These are phyloP conservation scores for Bombyx mori DNA, from an alignment of 1,140 invertebrate species.

Conservation along the genomic window ASM3026992v2 NC_085112.1:10802501-10803000, in stretches of 20 bases:
- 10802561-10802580: constrained; percentile 74
- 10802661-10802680: constrained; percentile 83
- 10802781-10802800: constrained; percentile 91
- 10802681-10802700: constrained; percentile 86
- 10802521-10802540: constrained; percentile 59
- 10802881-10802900: too few species aligned
- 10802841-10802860: constrained; percentile 38
- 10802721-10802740: constrained; percentile 88
- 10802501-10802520: constrained; percentile 50
- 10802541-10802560: constrained; percentile 67
- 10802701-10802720: constrained; percentile 88
- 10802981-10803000: too few species aligned
- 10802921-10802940: too few species aligned
- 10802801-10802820: constrained; percentile 83
- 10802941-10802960: too few species aligned
- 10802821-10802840: constrained; percentile 81
- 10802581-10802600: constrained; percentile 77
- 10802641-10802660: constrained; percentile 86
- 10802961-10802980: too few species aligned
- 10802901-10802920: too few species aligned
- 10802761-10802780: constrained; percentile 79
- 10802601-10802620: constrained; percentile 78
- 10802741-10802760: constrained; percentile 81
- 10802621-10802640: constrained; percentile 83
- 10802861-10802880: too few species aligned